Base-by-base conservation (phyloP, 2,888 invertebrate species). In the Pollenia angustigena region DNA sequence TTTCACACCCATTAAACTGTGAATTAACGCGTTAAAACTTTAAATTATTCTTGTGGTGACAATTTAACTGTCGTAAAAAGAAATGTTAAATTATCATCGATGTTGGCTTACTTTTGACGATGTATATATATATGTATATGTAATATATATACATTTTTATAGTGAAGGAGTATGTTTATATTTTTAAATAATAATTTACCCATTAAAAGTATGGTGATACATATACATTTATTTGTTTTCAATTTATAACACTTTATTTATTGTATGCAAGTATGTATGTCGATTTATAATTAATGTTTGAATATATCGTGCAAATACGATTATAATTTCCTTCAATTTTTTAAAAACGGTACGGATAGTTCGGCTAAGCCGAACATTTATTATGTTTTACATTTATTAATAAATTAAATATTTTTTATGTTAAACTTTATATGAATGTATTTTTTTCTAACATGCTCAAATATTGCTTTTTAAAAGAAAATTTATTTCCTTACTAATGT, bases 401-500 rank as follows among this genome's bases (percentile, higher is more conserved):
- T 75, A 18, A 74, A 69, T 75, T 68, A 75, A 68, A 68, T 69
- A 64, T 81, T 81, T 71, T 32, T 76, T 81, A 56, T 60, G 46
- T 60, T 75, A 52, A 75, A 68, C 66, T 58, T 50, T 74, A 74
- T 81, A 32, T 72, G 62, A 78, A 78, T 81, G 58, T 75, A 54
- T 58, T 79, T 54, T 69, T 75, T 58, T 80, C 56, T 52, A 71
- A 42, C 84, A 84, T 84, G 84, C 66, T 87, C 56, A 68, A 87
- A 74, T 87, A 87, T 87, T 87, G 87, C 87, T 87, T 87, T 62
- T 69, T 64, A 50, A 72, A 58, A 68, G 52, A 84, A 87, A 78
- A 60, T 75, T 62, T 11, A 48, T 81, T 78, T 84, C 16, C 44
- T 81, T 62, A 46, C 46, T n/a, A 79, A 75, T 58, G n/a, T 81